Percentiles rank a stretch among this genome's conserved stretches.
Conservation (phyloP, 2,113 vertebrate genomes). For the Lucifuga dentata region DNA sequence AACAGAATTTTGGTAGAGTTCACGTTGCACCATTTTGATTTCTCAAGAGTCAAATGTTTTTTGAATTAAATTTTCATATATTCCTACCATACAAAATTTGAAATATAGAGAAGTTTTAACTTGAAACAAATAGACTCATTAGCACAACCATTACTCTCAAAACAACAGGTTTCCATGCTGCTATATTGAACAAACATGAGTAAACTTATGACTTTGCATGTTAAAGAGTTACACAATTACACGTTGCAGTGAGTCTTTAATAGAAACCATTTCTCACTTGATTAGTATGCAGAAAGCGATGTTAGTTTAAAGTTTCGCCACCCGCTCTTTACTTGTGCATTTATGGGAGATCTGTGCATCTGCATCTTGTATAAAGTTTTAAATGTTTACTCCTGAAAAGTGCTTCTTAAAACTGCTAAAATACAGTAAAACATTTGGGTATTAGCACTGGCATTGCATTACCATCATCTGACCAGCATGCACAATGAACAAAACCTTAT, state of each 20-base stretch:
- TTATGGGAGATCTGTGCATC: too few relatives aligned
- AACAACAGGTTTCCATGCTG: constrained; percentile 32
- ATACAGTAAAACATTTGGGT: constrained; percentile 2
- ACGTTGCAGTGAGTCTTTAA: not conserved
- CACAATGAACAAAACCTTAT: too few relatives aligned
- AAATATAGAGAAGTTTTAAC: not conserved
- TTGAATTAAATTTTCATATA: not conserved
- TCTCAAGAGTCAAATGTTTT: too few relatives aligned
- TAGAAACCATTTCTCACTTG: not conserved
- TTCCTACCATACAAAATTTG: not conserved
- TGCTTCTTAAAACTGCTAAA: constrained; percentile 17
- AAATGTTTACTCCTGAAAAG: constrained; percentile 33
- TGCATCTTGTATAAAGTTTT: constrained; percentile 1
- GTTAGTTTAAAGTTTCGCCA: too few relatives aligned
- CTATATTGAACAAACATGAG: constrained; percentile 4
- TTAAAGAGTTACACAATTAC: too few relatives aligned
- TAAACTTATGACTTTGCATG: not conserved
- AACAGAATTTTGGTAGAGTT: too few relatives aligned
- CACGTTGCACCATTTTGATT: not conserved
- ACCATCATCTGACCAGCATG: too few relatives aligned
- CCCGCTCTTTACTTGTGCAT: not conserved
- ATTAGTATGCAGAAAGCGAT: not conserved
- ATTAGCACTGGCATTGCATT: not conserved
- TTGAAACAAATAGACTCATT: constrained; percentile 47
- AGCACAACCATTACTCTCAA: not conserved